These are phyloP conservation scores for Drosophila fuyamai DNA, from an alignment of 1,140 invertebrate species.

Conservation along the genomic window DNA sequence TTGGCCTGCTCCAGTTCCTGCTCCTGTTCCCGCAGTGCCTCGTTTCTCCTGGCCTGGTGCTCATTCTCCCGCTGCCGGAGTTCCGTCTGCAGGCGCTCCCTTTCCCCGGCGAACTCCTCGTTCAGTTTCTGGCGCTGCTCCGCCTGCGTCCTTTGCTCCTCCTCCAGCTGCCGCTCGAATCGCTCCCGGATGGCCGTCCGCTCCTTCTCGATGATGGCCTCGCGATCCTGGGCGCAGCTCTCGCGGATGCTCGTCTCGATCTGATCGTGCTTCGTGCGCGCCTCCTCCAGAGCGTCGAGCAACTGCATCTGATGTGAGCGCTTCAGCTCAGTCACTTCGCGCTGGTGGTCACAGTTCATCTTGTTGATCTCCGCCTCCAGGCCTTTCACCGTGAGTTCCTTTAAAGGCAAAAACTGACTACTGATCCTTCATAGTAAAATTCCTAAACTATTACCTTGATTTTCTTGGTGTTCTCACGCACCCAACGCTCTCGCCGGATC, in stretches of 20 bases:
- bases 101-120: constrained; percentile 84
- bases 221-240: constrained; percentile 85
- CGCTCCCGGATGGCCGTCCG: constrained; percentile 85
- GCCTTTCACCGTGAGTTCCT: constrained; percentile 90
- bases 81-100: constrained; percentile 83
- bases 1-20: constrained; percentile 84
- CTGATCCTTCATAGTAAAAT: background rate
- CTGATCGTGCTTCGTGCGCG: constrained; percentile 85
- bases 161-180: constrained; percentile 86
- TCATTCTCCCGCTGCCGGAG: constrained; percentile 83
- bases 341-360: constrained; percentile 88
- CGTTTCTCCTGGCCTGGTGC: constrained; percentile 60
- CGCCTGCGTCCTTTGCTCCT: constrained; percentile 86
- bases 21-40: constrained; percentile 72
- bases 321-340: constrained; percentile 87
- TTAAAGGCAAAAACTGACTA: background rate
- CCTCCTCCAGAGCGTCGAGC: constrained; percentile 79
- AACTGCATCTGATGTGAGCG: constrained; percentile 87
- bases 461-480: constrained; percentile 89
- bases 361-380: constrained; percentile 89
- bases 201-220: constrained; percentile 86
- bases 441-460: constrained; percentile 86
- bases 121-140: constrained; percentile 86
- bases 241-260: constrained; percentile 85
- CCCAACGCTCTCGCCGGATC: constrained; percentile 88